These are phyloP conservation scores for Polypedilum vanderplanki DNA, from an alignment of 1,140 invertebrate species.

Conservation along the genomic window DNA sequence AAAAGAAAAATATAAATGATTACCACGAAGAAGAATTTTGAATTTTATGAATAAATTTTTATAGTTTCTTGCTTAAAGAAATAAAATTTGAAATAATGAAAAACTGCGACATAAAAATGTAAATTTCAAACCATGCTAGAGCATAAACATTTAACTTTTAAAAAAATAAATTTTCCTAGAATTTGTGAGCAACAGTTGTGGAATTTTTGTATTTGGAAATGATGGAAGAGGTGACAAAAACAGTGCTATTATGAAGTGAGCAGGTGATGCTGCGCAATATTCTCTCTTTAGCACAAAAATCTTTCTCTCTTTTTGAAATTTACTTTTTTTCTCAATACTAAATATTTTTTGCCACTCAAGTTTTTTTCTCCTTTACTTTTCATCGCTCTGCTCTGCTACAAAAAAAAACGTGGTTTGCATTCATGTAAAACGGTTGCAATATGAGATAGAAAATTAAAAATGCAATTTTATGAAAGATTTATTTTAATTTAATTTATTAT, in stretches of 20 bases:
- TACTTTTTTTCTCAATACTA: background rate
- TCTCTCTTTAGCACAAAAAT: background rate
- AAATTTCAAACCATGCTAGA: background rate
- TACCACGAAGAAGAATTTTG: no score
- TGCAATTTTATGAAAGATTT: no score
- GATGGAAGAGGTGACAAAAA: background rate
- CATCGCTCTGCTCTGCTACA: background rate
- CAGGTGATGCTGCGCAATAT: conserved; percentile 5
- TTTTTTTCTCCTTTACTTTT: background rate
- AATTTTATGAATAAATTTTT: no score
- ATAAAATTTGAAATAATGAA: no score
- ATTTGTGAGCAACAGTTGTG: conserved; percentile 17
- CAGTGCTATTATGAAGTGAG: background rate
- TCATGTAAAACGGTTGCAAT: no score
- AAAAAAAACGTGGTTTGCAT: background rate
- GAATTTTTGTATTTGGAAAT: background rate
- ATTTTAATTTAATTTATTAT: no score
- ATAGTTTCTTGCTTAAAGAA: no score
- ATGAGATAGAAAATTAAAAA: no score
- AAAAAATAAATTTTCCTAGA: background rate
- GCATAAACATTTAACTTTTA: background rate
- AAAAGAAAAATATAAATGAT: background rate
- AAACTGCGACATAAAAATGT: background rate
- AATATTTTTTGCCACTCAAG: background rate
- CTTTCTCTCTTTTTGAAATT: background rate